Evolutionary conservation across 2,888 invertebrate genomes (phyloP).

Genomic region (Drosophila mimetica): DNA sequence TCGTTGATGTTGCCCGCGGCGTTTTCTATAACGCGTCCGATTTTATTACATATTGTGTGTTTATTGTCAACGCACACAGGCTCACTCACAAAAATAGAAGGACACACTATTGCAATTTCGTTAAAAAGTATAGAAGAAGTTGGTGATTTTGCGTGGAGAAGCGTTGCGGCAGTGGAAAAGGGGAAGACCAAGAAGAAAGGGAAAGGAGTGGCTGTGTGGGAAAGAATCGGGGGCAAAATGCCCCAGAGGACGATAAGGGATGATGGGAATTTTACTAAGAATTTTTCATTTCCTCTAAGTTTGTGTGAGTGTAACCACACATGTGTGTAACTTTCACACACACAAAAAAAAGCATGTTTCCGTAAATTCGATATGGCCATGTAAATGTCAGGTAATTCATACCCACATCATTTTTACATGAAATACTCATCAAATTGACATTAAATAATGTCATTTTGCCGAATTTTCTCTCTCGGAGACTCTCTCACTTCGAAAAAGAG

Average conservation of each 20-base stretch:
- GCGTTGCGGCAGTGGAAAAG: background rate
- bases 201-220: slow-evolving; percentile 18
- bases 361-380: too few relatives aligned
- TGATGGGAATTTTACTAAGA: slow-evolving; percentile 77
- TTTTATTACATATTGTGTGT: slow-evolving; percentile 74
- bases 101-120: slow-evolving; percentile 47
- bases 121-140: slow-evolving; percentile 51
- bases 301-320: slow-evolving; percentile 34
- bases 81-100: slow-evolving; percentile 17
- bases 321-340: background rate
- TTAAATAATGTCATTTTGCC: too few relatives aligned
- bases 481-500: too few relatives aligned
- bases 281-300: slow-evolving; percentile 76
- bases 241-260: slow-evolving; percentile 77
- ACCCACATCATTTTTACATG: too few relatives aligned
- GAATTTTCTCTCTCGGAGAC: too few relatives aligned
- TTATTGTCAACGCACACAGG: slow-evolving; percentile 62
- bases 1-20: slow-evolving; percentile 59
- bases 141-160: background rate
- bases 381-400: too few relatives aligned
- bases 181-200: slow-evolving; percentile 12
- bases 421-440: too few relatives aligned
- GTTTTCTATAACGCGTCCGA: slow-evolving; percentile 62
- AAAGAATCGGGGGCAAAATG: slow-evolving; percentile 50
- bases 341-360: too few relatives aligned